Evolutionary conservation across 1,140 invertebrate genomes (phyloP).

Genomic region (Phymastichus coffea): DNA sequence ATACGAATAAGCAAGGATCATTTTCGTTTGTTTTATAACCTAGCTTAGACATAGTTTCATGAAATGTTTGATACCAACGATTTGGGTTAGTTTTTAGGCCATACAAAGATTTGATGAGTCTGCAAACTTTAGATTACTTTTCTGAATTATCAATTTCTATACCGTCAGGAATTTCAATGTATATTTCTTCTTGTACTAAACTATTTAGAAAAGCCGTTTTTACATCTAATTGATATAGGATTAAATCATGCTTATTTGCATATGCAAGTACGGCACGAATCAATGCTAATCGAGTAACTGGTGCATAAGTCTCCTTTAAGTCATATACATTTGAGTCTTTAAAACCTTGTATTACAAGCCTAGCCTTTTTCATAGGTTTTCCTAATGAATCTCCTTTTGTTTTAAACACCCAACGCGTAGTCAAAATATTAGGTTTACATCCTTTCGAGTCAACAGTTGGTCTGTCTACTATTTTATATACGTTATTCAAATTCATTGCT

Average conservation of each 20-base stretch:
- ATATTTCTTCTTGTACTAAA: slow-evolving; percentile 42
- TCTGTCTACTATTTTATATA: slow-evolving; percentile 6
- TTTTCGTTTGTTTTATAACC: slow-evolving; percentile 8
- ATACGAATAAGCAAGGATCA: slow-evolving; percentile 22
- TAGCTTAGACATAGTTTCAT: background rate
- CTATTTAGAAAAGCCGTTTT: slow-evolving; percentile 49
- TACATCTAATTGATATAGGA: slow-evolving; percentile 46
- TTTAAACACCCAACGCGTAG: slow-evolving; percentile 17
- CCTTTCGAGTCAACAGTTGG: slow-evolving; percentile 30
- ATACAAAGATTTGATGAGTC: slow-evolving; percentile 46
- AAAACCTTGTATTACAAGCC: slow-evolving; percentile 38
- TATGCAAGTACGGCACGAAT: slow-evolving; percentile 26
- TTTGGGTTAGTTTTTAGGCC: slow-evolving; percentile 48
- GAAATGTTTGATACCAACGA: slow-evolving; percentile 43
- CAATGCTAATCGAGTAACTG: slow-evolving; percentile 35
- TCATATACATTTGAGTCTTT: slow-evolving; percentile 35
- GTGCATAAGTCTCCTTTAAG: slow-evolving; percentile 39
- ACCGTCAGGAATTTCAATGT: slow-evolving; percentile 41
- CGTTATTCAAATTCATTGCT: background rate
- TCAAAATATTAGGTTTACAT: slow-evolving; percentile 19
- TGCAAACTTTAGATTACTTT: slow-evolving; percentile 30
- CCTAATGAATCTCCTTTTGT: background rate
- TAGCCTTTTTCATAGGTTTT: slow-evolving; percentile 21
- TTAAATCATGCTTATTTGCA: slow-evolving; percentile 24
- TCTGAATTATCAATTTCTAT: background rate